A percentile compares a stretch with the other conserved stretches of the same genome.
Evolutionary conservation across 1,140 invertebrate species (phyloP).

Genomic region (Hirudo medicinalis): DNA sequence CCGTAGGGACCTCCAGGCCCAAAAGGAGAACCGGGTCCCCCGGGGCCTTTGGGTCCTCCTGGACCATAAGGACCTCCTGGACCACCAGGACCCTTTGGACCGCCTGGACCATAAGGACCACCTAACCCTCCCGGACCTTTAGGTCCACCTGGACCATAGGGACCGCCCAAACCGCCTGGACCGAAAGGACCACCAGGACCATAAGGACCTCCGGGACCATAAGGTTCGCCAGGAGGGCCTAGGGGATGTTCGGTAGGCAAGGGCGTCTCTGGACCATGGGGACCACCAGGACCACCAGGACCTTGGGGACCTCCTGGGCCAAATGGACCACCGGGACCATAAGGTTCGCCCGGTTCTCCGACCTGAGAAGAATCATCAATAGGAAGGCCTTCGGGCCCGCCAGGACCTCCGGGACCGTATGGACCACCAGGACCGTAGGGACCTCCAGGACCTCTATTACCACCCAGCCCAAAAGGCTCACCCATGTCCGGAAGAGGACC

Average conservation of each 20-base stretch:
- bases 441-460: slow-evolving; percentile 1
- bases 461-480: background rate
- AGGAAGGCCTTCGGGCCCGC: background rate
- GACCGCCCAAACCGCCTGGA: background rate
- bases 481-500: too few relatives aligned
- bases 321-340: background rate
- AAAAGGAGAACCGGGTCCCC: background rate
- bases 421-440: background rate
- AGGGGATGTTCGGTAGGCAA: too few relatives aligned
- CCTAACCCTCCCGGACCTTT: background rate
- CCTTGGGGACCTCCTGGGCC: background rate
- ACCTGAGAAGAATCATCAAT: too few relatives aligned
- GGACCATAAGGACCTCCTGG: background rate
- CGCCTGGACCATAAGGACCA: background rate
- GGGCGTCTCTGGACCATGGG: background rate
- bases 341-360: background rate
- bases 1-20: background rate
- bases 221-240: background rate
- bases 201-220: background rate
- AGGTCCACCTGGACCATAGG: background rate
- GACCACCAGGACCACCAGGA: too few relatives aligned
- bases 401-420: background rate
- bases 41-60: background rate
- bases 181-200: slow-evolving; percentile 7
- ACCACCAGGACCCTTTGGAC: background rate